Conservation (phyloP, 2,113 vertebrate genomes). For the Trichomycterus rosablanca region DNA sequence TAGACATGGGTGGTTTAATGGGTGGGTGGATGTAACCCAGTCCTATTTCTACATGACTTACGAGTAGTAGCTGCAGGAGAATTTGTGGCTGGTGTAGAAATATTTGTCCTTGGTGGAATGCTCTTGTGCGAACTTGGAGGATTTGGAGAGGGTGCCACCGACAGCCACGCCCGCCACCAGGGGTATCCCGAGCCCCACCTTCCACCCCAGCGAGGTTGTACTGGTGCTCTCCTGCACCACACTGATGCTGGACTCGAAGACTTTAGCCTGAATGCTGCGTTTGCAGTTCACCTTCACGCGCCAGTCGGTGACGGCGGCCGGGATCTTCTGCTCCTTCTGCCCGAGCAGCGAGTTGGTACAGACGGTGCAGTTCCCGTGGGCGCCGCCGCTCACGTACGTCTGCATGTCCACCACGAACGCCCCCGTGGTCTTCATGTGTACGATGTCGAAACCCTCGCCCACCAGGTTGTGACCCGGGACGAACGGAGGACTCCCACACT, state of each 20-base stretch:
- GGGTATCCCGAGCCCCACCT: constrained; percentile 38
- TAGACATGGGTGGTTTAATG: too few species aligned
- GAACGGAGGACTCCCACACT: constrained; percentile 32
- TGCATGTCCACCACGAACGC: constrained; percentile 45
- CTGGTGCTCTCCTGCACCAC: constrained; percentile 16
- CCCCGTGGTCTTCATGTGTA: constrained; percentile 40
- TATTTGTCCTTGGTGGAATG: constrained; percentile 48
- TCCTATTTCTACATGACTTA: constrained; percentile 23
- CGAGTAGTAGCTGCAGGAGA: constrained; percentile 50
- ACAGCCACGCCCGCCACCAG: not conserved
- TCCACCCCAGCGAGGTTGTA: constrained; percentile 11
- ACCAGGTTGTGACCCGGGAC: constrained; percentile 50
- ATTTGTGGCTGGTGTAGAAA: constrained; percentile 39
- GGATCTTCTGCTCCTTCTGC: constrained; percentile 39
- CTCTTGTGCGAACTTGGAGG: constrained; percentile 6
- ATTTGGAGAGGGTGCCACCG: constrained; percentile 43
- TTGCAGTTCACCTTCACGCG: constrained; percentile 32
- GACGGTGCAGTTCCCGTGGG: constrained; percentile 46
- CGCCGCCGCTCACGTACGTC: constrained; percentile 37
- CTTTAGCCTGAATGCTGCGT: not conserved
- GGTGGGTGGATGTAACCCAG: too few species aligned
- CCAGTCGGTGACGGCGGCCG: constrained; percentile 28
- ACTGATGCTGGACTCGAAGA: constrained; percentile 1
- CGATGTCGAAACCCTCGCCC: constrained; percentile 51
- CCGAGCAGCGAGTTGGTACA: constrained; percentile 46